Conservation (phyloP, 2,113 vertebrate species). For the Mesembrinibis cayennensis region DNA sequence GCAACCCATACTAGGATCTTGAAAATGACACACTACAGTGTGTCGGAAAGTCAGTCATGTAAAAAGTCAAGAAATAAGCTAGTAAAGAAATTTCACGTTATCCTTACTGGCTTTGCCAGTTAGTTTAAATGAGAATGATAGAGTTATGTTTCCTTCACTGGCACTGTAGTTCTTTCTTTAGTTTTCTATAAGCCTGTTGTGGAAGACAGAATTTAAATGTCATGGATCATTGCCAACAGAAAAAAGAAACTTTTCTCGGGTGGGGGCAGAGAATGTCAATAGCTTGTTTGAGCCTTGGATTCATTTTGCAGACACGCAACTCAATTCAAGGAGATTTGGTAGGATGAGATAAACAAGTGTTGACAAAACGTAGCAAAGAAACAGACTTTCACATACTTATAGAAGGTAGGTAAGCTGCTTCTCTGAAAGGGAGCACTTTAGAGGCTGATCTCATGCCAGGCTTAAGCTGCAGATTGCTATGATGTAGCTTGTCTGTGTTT, state of each 20-base stretch:
- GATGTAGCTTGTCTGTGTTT: not conserved
- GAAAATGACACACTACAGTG: slow-evolving; percentile 14
- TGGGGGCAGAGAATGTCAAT: slow-evolving; percentile 42
- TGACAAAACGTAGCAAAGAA: slow-evolving; percentile 38
- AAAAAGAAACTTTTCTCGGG: slow-evolving; percentile 48
- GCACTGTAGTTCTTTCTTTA: slow-evolving; percentile 41
- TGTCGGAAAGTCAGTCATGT: slow-evolving; percentile 22
- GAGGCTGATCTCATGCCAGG: slow-evolving; percentile 17
- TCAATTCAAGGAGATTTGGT: slow-evolving; percentile 38
- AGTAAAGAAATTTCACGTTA: slow-evolving; percentile 47
- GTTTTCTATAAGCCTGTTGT: slow-evolving; percentile 48
- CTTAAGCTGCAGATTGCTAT: slow-evolving; percentile 12
- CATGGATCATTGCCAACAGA: slow-evolving; percentile 51
- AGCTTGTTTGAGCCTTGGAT: not conserved
- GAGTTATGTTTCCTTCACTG: slow-evolving; percentile 40
- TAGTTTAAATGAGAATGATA: slow-evolving; percentile 56
- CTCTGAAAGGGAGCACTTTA: slow-evolving; percentile 17
- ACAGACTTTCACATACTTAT: slow-evolving; percentile 32
- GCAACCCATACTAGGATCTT: slow-evolving; percentile 4
- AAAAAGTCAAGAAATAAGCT: slow-evolving; percentile 47
- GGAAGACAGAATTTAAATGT: slow-evolving; percentile 63
- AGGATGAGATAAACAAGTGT: slow-evolving; percentile 45
- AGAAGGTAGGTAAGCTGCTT: slow-evolving; percentile 53
- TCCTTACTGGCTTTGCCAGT: slow-evolving; percentile 12
- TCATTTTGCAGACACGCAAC: slow-evolving; percentile 13